Conservation (phyloP, 2,888 invertebrate genomes). For the Drosophila atroscutellata region DNA sequence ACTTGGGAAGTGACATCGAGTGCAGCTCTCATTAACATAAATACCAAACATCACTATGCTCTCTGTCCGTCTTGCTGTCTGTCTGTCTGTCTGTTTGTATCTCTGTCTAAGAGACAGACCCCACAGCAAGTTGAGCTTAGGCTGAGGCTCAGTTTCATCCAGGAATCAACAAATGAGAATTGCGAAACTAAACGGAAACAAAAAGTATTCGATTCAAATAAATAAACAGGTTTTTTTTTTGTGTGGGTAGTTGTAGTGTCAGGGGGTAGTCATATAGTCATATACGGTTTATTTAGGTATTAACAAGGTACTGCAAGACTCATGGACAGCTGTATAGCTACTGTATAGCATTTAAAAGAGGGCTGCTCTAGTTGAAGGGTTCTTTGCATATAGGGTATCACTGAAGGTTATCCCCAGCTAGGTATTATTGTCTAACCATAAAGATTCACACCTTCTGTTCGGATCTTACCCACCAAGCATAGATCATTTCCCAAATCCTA, state of each 20-base stretch:
- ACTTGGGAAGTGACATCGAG: constrained; percentile 63
- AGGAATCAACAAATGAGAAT: neutral
- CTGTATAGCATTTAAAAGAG: neutral
- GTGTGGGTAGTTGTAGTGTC: neutral
- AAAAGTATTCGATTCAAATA: neutral
- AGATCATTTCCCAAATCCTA: neutral
- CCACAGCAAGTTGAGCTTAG: neutral
- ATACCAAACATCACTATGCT: constrained; percentile 30
- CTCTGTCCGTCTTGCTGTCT: neutral
- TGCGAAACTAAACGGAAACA: neutral
- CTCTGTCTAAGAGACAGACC: neutral
- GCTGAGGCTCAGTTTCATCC: neutral
- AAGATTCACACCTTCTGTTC: neutral
- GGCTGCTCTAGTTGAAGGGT: neutral
- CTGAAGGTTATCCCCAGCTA: no score
- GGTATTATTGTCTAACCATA: no score
- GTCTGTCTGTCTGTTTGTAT: neutral
- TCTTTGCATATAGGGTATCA: neutral
- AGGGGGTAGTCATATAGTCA: neutral
- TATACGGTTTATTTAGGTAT: neutral
- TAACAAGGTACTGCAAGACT: neutral
- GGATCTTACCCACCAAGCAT: neutral
- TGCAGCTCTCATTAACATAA: constrained; percentile 62
- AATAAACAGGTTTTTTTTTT: neutral
- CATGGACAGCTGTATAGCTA: neutral